These are phyloP conservation scores for Babyrousa celebensis DNA, from an alignment of 2,797 vertebrate genomes.

Conservation along the genomic window DNA sequence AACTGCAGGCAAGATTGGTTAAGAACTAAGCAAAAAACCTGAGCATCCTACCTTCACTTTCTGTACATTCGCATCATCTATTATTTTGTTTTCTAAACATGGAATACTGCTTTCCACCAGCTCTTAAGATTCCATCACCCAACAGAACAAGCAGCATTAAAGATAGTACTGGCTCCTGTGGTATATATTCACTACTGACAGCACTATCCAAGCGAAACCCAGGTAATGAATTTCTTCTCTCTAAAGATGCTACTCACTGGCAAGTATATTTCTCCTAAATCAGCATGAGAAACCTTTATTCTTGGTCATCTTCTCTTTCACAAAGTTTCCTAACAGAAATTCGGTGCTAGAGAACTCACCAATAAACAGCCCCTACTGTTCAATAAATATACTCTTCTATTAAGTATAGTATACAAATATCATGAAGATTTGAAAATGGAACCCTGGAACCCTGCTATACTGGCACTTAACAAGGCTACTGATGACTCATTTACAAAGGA, in stretches of 20 bases:
- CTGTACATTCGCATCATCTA: constrained; percentile 75
- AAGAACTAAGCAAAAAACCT: constrained; percentile 77
- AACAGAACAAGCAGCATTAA: constrained; percentile 38
- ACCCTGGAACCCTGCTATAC: constrained; percentile 61
- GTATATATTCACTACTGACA: background rate
- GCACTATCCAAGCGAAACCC: constrained; percentile 27
- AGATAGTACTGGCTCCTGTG: background rate
- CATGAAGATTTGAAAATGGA: constrained; percentile 82
- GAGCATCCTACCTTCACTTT: constrained; percentile 70
- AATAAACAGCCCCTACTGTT: constrained; percentile 65
- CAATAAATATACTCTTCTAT: constrained; percentile 81
- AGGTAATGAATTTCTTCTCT: constrained; percentile 44
- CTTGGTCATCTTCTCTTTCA: background rate
- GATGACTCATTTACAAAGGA: constrained; percentile 87
- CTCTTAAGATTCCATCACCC: constrained; percentile 28
- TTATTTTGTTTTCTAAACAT: constrained; percentile 59
- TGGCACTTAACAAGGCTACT: constrained; percentile 83
- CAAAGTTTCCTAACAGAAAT: constrained; percentile 44
- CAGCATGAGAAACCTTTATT: constrained; percentile 49
- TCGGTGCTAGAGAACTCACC: constrained; percentile 60
- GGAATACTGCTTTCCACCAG: constrained; percentile 28
- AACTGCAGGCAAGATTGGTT: constrained; percentile 78
- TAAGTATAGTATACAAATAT: constrained; percentile 83
- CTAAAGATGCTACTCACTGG: constrained; percentile 16
- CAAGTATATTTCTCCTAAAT: constrained; percentile 45